A percentile compares a stretch with the other conserved stretches of the same genome.
phyloP scores from a whole-genome alignment of 2,888 invertebrate genomes.

The Drosophila nigricruria region DNA sequence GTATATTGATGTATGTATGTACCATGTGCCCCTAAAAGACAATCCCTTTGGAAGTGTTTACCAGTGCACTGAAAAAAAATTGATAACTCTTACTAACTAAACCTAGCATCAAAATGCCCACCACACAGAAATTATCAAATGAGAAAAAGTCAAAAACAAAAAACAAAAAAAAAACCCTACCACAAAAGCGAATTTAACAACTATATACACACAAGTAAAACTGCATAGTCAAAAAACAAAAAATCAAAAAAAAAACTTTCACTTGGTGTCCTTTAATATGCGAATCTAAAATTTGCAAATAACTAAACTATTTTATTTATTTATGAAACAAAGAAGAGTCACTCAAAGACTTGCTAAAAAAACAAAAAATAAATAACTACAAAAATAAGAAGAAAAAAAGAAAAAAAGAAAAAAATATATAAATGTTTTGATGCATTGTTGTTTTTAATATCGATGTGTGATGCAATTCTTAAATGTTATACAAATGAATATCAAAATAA shows the following conservation, averaged over 20 bases:
- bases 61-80: slow-evolving; percentile 55
- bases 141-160: slow-evolving; percentile 35
- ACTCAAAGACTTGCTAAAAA: slow-evolving; percentile 36
- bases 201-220: slow-evolving; percentile 56
- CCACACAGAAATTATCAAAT: slow-evolving; percentile 39
- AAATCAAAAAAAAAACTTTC: slow-evolving; percentile 47
- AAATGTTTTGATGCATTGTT: slow-evolving; percentile 65
- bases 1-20: slow-evolving; percentile 74
- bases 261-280: slow-evolving; percentile 78
- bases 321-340: slow-evolving; percentile 23
- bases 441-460: slow-evolving; percentile 58
- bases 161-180: slow-evolving; percentile 22
- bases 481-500: slow-evolving; percentile 46
- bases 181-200: slow-evolving; percentile 74
- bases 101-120: slow-evolving; percentile 54
- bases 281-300: slow-evolving; percentile 51
- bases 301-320: slow-evolving; percentile 70
- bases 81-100: slow-evolving; percentile 44
- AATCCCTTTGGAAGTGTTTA: slow-evolving; percentile 77
- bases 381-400: slow-evolving; percentile 23
- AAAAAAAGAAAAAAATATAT: slow-evolving; percentile 19
- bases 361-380: neutral
- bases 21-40: slow-evolving; percentile 71
- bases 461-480: slow-evolving; percentile 68
- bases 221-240: slow-evolving; percentile 74